Conservation (phyloP, 2,888 invertebrate genomes). For the Drosophila macrospina region DNA sequence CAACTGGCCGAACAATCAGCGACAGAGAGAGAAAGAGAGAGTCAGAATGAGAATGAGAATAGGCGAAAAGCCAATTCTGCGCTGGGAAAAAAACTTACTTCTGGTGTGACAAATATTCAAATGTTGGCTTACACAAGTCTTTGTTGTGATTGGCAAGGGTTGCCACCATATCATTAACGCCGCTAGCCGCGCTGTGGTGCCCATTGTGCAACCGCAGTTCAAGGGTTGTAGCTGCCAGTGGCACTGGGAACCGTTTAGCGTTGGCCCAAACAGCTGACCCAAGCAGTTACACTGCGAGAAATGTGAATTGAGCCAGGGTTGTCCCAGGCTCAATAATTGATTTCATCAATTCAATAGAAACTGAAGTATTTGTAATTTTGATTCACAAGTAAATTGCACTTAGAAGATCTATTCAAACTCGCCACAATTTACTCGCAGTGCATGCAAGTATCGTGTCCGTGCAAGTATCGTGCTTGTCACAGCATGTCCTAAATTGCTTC, state of each 20-base stretch:
- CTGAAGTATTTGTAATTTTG: too few relatives aligned
- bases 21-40: neutral
- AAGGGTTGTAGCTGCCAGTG: constrained; percentile 47
- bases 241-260: constrained; percentile 51
- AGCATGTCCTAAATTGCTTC: constrained; percentile 75
- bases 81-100: constrained; percentile 62
- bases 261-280: constrained; percentile 32
- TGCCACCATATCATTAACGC: constrained; percentile 82
- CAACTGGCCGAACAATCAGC: constrained; percentile 59
- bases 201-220: constrained; percentile 72
- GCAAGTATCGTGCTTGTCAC: constrained; percentile 36
- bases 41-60: neutral
- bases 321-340: neutral
- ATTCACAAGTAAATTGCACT: too few relatives aligned
- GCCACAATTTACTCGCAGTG: constrained; percentile 14
- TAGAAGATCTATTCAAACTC: neutral
- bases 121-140: constrained; percentile 46
- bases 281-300: constrained; percentile 36
- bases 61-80: constrained; percentile 53
- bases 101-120: constrained; percentile 71
- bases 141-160: constrained; percentile 68
- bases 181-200: constrained; percentile 77
- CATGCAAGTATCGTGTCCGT: neutral
- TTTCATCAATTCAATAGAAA: too few relatives aligned
- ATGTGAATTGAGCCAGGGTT: neutral